Evolutionary conservation across 2,888 invertebrate species (phyloP).

Genomic region (Tenthredo distinguenda): DNA sequence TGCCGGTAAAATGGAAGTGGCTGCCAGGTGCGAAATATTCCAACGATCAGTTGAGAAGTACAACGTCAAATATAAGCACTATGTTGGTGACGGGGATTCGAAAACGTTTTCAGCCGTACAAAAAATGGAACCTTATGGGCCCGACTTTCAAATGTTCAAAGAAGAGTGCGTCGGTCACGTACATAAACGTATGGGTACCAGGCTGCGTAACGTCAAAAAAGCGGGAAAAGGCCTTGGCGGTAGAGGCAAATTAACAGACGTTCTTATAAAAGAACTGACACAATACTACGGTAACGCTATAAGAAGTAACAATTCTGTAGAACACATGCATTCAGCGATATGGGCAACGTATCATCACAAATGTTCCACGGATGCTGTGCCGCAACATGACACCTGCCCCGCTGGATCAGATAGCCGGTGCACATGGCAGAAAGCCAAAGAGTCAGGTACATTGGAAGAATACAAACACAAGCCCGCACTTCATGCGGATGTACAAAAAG

Average conservation of each 20-base stretch:
- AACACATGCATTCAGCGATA: constrained; percentile 62
- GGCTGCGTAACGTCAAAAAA: constrained; percentile 52
- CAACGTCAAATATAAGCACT: constrained; percentile 45
- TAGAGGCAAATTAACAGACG: constrained; percentile 61
- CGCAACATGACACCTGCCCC: constrained; percentile 63
- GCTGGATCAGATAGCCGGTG: constrained; percentile 62
- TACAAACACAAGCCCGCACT: constrained; percentile 53
- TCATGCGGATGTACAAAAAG: constrained; percentile 49
- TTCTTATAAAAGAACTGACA: constrained; percentile 61
- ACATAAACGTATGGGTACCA: constrained; percentile 58
- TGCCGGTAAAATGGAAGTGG: constrained; percentile 58
- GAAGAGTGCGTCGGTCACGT: constrained; percentile 56
- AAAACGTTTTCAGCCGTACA: constrained; percentile 50
- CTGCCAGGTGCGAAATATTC: constrained; percentile 53
- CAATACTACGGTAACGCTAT: constrained; percentile 65
- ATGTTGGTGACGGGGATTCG: constrained; percentile 54
- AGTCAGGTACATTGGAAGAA: constrained; percentile 38
- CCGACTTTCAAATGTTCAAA: constrained; percentile 36
- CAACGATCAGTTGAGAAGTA: constrained; percentile 45
- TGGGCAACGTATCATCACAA: constrained; percentile 65
- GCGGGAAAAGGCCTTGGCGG: constrained; percentile 57
- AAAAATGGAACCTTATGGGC: constrained; percentile 49
- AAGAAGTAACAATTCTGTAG: constrained; percentile 57
- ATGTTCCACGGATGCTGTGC: constrained; percentile 61
- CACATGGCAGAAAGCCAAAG: constrained; percentile 58